Conservation (phyloP, 2,113 vertebrate genomes). For the Chamaetylas fuelleborni region DNA sequence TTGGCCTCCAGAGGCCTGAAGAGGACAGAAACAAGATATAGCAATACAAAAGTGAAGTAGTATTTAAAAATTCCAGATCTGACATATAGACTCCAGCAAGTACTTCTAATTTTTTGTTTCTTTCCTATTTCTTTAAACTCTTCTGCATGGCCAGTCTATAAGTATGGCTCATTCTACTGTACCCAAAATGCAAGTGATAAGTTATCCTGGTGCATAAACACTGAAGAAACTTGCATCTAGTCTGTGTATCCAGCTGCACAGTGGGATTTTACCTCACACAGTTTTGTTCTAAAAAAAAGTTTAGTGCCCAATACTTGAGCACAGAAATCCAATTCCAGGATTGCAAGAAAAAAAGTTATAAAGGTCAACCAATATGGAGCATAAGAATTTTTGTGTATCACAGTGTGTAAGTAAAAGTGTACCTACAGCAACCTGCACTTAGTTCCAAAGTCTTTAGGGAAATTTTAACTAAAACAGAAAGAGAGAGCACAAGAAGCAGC, state of each 20-base stretch:
- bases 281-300: neutral
- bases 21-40: neutral
- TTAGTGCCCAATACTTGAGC: neutral
- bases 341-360: neutral
- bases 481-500: neutral
- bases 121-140: neutral
- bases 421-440: neutral
- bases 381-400: neutral
- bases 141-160: neutral
- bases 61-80: neutral
- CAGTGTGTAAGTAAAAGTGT: neutral
- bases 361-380: neutral
- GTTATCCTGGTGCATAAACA: neutral
- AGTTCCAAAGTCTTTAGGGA: neutral
- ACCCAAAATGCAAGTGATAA: neutral
- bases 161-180: neutral
- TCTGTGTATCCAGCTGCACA: neutral
- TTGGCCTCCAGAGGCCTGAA: neutral
- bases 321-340: neutral
- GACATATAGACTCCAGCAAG: neutral
- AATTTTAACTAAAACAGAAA: neutral
- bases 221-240: neutral
- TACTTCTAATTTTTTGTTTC: neutral
- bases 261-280: neutral
- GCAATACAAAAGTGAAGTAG: neutral